Evolutionary conservation across 2,797 vertebrate genomes (phyloP), one percentile per base, ranked within the genome.

Genomic region (Myotis vivesi): DNA sequence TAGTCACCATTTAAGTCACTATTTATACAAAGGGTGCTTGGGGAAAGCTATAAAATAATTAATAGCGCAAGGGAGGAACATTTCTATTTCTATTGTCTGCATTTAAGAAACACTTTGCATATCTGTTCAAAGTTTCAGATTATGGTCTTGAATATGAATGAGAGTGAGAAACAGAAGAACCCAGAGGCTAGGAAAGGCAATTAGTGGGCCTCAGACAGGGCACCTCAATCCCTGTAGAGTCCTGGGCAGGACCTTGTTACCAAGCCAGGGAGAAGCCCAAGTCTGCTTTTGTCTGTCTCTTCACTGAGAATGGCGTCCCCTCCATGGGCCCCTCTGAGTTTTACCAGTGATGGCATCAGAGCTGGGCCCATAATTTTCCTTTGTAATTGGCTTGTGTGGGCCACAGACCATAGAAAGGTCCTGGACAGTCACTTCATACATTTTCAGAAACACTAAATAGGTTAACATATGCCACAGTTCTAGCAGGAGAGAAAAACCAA

Each of bases 71-170:
- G 46, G 79, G 84, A 96, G 89, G 80, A 76, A 96, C 85, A 95
- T 97, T 97, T 94, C 77, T 92, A 91, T 95, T 96, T 95, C 89
- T 96, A 8, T 73, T 95, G 94, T 95, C 93, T 95, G 72, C 80
- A 92, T 94, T 96, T 97, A 97, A 96, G 93, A 93, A 92, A 91
- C 80, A 88, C 73, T 96, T 95, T 95, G 92, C 92, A 94, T 96
- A 90, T 95, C 92, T 41, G 17, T 92, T 79, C 91, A 90, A 89
- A 90, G 92, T 77, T 94, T 94, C 89, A 16, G 22, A 28, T 53
- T 76, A 1, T 41, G 64, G 76, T 83, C 82, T 92, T 96, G 94
- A 96, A 96, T 97, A 94, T 90, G 51, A 96, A 97, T 97, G 95
- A 81, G 55, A 53, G 90, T 20, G 53, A 80, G 85, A 72, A 57